Percentiles rank a stretch among this genome's conserved stretches.
Evolutionary conservation across 2,797 vertebrate species (phyloP).

Genomic region (Denticeps clupeoides): DNA sequence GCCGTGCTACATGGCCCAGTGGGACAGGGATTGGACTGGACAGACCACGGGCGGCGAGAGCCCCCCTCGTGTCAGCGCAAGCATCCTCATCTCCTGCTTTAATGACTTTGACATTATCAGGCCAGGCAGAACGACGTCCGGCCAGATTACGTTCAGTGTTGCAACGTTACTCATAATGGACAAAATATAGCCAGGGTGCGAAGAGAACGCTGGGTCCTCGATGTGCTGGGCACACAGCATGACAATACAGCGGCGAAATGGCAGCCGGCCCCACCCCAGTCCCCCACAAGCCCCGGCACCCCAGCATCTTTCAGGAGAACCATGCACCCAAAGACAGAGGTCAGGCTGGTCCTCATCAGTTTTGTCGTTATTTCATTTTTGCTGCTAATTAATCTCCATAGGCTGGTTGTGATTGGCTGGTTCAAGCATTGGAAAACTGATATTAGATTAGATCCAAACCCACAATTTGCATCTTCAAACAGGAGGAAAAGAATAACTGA

Average conservation of each 20-base stretch:
- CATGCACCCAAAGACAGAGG: not conserved
- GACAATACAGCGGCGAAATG: conserved; percentile 43
- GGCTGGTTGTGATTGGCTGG: no score
- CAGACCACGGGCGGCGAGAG: conserved; percentile 37
- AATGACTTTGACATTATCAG: conserved; percentile 76
- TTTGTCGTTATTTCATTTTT: no score
- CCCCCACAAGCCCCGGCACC: not conserved
- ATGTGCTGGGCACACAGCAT: conserved; percentile 23
- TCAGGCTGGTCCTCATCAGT: no score
- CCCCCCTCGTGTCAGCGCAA: conserved; percentile 51
- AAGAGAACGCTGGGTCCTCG: conserved; percentile 34
- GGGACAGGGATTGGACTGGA: conserved; percentile 53
- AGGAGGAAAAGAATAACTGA: no score
- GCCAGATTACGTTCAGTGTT: conserved; percentile 75
- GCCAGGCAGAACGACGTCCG: conserved; percentile 74
- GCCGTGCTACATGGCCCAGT: conserved; percentile 15
- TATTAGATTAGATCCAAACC: no score
- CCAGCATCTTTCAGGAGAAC: not conserved
- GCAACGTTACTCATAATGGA: conserved; percentile 64
- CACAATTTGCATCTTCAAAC: no score
- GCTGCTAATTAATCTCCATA: no score
- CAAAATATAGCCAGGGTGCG: conserved; percentile 62
- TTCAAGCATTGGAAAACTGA: no score
- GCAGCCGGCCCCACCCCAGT: conserved; percentile 21
- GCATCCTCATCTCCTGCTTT: conserved; percentile 40